Evolutionary conservation across 2,888 invertebrate species (phyloP), one percentile per base, ranked within the genome.

Genomic region (Dryobotodes eremita): DNA sequence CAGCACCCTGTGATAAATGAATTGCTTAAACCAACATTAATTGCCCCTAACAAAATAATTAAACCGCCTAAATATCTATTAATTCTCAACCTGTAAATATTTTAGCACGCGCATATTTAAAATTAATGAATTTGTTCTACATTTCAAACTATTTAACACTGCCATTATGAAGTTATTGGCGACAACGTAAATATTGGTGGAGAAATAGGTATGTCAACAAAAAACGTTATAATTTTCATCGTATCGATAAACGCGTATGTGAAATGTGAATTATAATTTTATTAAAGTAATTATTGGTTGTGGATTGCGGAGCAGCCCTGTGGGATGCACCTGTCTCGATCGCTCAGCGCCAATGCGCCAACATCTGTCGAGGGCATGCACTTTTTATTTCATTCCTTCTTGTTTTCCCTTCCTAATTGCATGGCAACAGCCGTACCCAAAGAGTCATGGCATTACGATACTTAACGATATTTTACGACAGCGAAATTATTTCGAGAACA

Each of bases 331-430:
- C 96, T 96, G 96, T 93, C 93, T 89, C 89, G 90, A 93, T 94
- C 94, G 93, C 92, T 96, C 95, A 94, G 90, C 93, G 93, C 92
- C 91, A 88, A 90, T 93, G 93, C 95, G 94, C 94, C 93, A 93
- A 94, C 96, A 95, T 95, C 95, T 95, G 96, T 93, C 93, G 93
- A 90, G 88, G 91, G 92, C 92, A 89, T 94, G 93, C 93, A 92
- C 91, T 94, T 93, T 93, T 94, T 92, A 89, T 90, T 91, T 92
- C 92, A 92, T 91, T 90, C 87, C 86, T 90, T 90, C 89, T 89
- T 90, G 88, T 86, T 88, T 82, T 86, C 89, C 88, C 81, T 87
- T 88, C 91, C 92, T 94, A 94, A 95, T 94, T 95, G 92, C 93
- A 90, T 89, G 89, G 92, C 92, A 92, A 93, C 93, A 89, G 90